Evolutionary conservation across 1,140 invertebrate genomes (phyloP).

Genomic region (Diorhabda carinulata): DNA sequence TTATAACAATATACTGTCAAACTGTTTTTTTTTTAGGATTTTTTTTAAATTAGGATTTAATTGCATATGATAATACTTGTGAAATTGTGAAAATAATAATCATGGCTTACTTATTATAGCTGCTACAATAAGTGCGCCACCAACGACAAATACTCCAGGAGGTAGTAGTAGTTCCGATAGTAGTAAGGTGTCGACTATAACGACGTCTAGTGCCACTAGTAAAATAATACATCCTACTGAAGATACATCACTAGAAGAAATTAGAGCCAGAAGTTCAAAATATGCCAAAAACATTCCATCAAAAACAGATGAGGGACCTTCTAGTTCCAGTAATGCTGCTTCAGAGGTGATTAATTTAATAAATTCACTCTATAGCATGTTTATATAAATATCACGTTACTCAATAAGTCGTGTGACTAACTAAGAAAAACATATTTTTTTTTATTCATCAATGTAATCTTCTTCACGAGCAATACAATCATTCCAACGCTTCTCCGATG

Average conservation of each 20-base stretch:
- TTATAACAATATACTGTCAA: no score
- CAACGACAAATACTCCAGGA: constrained; percentile 53
- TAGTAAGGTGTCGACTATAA: constrained; percentile 70
- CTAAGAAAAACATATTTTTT: no score
- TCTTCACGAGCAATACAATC: no score
- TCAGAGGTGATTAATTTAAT: constrained; percentile 33
- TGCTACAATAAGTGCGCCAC: constrained; percentile 66
- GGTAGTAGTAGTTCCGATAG: constrained; percentile 42
- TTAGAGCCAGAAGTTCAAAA: constrained; percentile 69
- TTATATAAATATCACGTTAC: no score
- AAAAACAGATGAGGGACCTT: constrained; percentile 31
- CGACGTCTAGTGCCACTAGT: constrained; percentile 76
- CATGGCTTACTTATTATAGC: constrained; percentile 41
- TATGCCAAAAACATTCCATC: constrained; percentile 56
- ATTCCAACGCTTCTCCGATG: no score
- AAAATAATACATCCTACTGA: constrained; percentile 93
- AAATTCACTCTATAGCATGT: no score
- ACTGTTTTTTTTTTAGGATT: no score
- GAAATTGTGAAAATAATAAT: no score
- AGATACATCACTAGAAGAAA: constrained; percentile 89
- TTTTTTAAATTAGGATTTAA: no score
- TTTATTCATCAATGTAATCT: no score
- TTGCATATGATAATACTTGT: no score
- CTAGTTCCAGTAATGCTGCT: constrained; percentile 33
- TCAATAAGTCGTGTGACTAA: no score